Conservation (phyloP, 1,140 invertebrate genomes). For the Hirudo medicinalis region DNA sequence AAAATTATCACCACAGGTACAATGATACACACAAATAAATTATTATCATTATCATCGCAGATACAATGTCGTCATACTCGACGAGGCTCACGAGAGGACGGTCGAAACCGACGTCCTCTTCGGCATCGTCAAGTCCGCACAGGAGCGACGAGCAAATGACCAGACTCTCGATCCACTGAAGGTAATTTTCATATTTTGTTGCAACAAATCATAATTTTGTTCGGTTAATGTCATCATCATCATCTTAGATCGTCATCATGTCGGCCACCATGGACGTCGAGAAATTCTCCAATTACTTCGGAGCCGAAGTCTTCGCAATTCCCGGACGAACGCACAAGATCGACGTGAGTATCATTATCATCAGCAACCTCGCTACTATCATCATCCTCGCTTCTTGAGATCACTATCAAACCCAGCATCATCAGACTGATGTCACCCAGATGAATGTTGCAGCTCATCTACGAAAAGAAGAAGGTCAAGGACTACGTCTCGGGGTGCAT, state of each 20-base stretch:
- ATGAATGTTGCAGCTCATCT: too few species aligned
- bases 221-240: too few species aligned
- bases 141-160: constrained; percentile 29
- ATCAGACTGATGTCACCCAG: too few species aligned
- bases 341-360: constrained; percentile 35
- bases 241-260: constrained; percentile 41
- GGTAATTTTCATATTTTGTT: neutral
- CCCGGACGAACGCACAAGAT: constrained; percentile 77
- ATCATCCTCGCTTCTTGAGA: neutral
- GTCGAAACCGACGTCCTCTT: constrained; percentile 86
- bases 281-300: constrained; percentile 79
- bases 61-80: constrained; percentile 77
- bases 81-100: constrained; percentile 94
- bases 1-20: too few species aligned
- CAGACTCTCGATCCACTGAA: constrained; percentile 7
- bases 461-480: too few species aligned
- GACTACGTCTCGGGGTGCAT: too few species aligned
- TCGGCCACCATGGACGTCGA: constrained; percentile 54
- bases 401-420: too few species aligned
- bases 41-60: constrained; percentile 30
- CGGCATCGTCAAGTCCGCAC: constrained; percentile 57
- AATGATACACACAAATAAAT: too few species aligned
- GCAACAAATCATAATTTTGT: neutral
- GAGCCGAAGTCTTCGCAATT: constrained; percentile 69
- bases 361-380: neutral